Percentiles rank a stretch among this genome's conserved stretches.
These are phyloP conservation scores for Isaurus tuberculatus DNA, from an alignment of 92 coral and sea anemone species.

Conservation along the genomic window DNA sequence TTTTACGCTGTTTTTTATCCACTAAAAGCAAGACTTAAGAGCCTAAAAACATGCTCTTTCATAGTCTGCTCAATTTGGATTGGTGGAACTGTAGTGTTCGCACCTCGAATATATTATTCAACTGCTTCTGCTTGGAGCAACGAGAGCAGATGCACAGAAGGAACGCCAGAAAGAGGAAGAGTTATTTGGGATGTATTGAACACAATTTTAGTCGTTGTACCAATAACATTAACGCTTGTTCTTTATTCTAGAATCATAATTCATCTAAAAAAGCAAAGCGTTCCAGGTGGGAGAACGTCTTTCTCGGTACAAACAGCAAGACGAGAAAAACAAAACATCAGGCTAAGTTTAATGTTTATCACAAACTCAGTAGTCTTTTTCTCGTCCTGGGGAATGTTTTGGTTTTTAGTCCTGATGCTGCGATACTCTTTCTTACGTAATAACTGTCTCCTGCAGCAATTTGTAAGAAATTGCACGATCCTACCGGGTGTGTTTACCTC, in stretches of 20 bases:
- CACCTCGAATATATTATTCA: constrained; percentile 1
- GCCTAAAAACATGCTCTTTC: neutral
- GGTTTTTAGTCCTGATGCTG: neutral
- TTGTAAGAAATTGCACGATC: neutral
- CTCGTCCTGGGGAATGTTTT: neutral
- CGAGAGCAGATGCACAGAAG: neutral
- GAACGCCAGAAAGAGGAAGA: neutral
- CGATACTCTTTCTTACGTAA: neutral
- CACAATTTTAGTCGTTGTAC: neutral
- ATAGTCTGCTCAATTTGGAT: constrained; percentile 8
- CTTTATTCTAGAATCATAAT: constrained; percentile 20
- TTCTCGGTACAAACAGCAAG: neutral
- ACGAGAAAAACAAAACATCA: neutral
- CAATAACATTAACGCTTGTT: neutral
- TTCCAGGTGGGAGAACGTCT: neutral
- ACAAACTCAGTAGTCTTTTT: neutral
- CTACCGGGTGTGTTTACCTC: neutral
- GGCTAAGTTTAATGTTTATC: neutral
- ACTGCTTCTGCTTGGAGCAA: neutral
- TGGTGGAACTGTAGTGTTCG: neutral
- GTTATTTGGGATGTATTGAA: neutral
- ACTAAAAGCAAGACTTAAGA: constrained; percentile 20
- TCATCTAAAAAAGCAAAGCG: neutral
- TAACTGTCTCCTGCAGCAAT: neutral
- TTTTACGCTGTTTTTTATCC: constrained; percentile 19